Evolutionary conservation across 2,113 vertebrate genomes (phyloP).

Genomic region (Turdus rufiventris): DNA sequence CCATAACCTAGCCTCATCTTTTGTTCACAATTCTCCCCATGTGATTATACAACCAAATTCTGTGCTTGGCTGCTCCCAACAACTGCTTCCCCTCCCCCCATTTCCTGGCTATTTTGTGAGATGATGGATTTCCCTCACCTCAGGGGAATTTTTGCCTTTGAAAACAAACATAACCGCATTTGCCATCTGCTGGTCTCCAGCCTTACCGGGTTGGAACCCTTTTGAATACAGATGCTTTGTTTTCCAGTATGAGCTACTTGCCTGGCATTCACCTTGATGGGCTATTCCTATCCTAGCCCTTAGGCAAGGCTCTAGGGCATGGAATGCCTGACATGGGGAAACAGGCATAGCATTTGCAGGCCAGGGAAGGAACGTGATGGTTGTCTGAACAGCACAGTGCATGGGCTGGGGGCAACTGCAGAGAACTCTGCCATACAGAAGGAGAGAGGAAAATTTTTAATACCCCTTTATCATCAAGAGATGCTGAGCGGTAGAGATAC

Average conservation of each 20-base stretch:
- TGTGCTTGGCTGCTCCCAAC: conserved; percentile 43
- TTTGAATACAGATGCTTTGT: conserved; percentile 45
- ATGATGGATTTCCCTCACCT: conserved; percentile 58
- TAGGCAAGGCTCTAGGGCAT: not conserved
- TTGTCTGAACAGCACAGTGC: not conserved
- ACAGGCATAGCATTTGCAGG: not conserved
- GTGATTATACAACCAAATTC: not conserved
- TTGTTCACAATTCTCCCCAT: not conserved
- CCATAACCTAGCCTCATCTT: not conserved
- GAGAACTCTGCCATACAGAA: not conserved
- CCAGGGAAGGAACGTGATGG: not conserved
- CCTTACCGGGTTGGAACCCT: not conserved
- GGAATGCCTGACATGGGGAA: not conserved
- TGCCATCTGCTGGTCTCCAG: conserved; percentile 41
- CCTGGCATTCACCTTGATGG: conserved; percentile 14
- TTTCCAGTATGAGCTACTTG: not conserved
- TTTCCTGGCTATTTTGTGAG: conserved; percentile 36
- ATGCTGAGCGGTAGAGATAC: not conserved
- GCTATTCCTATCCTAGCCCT: not conserved
- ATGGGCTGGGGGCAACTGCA: not conserved
- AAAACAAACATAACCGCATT: conserved; percentile 34
- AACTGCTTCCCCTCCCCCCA: conserved; percentile 7
- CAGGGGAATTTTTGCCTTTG: conserved; percentile 32
- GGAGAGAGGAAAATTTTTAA: not conserved
- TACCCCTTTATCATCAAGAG: not conserved